Evolutionary conservation across 30 jellyfish, hydroid and myxozoan species (phyloP).

Genomic region (Catostylus mosaicus): DNA sequence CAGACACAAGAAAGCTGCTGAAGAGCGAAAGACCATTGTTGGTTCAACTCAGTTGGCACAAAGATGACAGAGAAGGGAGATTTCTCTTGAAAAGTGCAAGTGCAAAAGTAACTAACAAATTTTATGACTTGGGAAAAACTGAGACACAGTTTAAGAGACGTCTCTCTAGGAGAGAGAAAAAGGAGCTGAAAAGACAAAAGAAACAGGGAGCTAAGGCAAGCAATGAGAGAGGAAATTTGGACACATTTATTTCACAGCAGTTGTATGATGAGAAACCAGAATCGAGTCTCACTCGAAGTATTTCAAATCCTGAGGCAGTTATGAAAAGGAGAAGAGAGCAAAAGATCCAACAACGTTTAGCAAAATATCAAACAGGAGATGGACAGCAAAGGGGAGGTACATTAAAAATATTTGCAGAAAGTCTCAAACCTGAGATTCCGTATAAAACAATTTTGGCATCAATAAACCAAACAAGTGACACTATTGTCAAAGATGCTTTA

Average conservation of each 20-base stretch:
- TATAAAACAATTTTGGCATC: conserved; percentile 96
- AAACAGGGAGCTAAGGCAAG: conserved; percentile 66
- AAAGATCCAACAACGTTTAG: conserved; percentile 85
- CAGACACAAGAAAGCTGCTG: conserved; percentile 79
- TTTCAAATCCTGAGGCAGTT: conserved; percentile 95
- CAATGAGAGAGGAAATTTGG: conserved; percentile 49
- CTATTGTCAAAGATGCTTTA: conserved; percentile 89
- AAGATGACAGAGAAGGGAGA: conserved; percentile 98
- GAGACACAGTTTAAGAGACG: conserved; percentile 90
- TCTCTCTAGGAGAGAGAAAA: conserved; percentile 89
- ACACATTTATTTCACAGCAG: conserved; percentile 73
- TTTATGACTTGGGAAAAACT: conserved; percentile 80
- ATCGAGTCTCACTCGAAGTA: conserved; percentile 87
- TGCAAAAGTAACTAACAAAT: conserved; percentile 70
- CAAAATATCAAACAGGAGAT: conserved; percentile 75
- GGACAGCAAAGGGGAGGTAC: conserved; percentile 98
- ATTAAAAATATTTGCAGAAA: conserved; percentile 94
- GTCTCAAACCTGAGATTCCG: conserved; percentile 95
- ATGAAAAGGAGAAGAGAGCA: conserved; percentile 96
- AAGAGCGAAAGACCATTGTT: conserved; percentile 83
- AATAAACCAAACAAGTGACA: conserved; percentile 79
- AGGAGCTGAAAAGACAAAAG: conserved; percentile 78
- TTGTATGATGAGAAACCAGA: conserved; percentile 90
- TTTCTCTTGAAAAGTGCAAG: conserved; percentile 89
- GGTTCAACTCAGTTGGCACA: conserved; percentile 95